A percentile compares a stretch with the other conserved stretches of the same genome.
These are phyloP conservation scores for Zosterops pallidus DNA, from an alignment of 2,113 vertebrate species.

Conservation along the genomic window DNA sequence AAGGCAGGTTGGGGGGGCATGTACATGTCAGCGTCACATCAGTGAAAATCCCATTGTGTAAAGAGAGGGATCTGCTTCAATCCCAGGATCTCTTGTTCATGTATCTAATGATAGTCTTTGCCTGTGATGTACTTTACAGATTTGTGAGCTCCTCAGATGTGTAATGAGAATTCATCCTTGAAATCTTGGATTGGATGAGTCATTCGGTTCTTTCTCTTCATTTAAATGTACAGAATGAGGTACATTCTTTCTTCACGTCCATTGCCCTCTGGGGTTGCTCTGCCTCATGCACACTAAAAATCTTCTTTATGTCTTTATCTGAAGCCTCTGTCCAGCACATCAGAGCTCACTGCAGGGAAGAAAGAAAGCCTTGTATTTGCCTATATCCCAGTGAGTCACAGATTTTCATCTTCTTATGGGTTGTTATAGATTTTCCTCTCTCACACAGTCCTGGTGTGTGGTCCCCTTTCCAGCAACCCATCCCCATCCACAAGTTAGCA, in stretches of 20 bases:
- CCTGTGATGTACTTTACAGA: background rate
- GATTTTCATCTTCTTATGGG: background rate
- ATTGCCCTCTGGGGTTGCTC: background rate
- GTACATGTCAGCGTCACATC: background rate
- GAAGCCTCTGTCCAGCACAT: background rate
- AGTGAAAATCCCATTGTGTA: background rate
- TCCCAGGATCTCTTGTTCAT: rapidly evolving
- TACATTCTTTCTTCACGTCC: background rate
- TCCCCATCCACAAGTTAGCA: background rate
- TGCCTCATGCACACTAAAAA: background rate
- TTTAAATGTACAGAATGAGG: background rate
- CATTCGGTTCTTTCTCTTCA: background rate
- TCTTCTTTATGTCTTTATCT: background rate
- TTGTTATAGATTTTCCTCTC: background rate
- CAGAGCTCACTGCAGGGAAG: background rate
- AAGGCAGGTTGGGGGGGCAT: background rate
- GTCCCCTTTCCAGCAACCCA: background rate
- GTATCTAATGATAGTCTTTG: background rate
- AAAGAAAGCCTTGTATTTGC: background rate
- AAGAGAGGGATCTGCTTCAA: background rate
- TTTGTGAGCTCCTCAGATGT: background rate
- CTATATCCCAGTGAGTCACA: background rate
- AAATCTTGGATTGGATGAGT: background rate
- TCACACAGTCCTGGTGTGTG: background rate
- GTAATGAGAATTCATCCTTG: background rate